Evolutionary conservation across 37 sponge, comb jelly and placozoan species (phyloP), one percentile per base, ranked within the genome.

Genomic region (Agelas oroides): DNA sequence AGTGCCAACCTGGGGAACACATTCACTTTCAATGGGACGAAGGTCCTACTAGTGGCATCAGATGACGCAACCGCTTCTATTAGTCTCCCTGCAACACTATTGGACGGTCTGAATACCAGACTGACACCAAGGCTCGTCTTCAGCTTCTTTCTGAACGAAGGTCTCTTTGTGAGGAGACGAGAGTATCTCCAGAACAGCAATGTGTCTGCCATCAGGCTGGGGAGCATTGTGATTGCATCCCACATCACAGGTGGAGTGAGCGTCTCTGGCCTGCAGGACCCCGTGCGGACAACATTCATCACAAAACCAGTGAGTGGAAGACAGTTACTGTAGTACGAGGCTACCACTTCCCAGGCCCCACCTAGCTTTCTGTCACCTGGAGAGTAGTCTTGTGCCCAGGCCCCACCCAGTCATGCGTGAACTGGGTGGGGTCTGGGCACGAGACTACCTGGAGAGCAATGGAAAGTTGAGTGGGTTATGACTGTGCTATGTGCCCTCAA

Each of bases 151-250:
- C 20, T 18, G 28, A 71, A 67, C 41, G 63, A 73, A 16, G 39
- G 25, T 53, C 38, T 87, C 16, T 87, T 87, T 27, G 5, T 73
- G 12, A 59, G 87, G 33, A 35, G 87, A 6, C 23, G 23, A 18
- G 30, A 46, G 16, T 82, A 60, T 30, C 8, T 35, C 61, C 18
- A 33, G 72, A 25, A 21, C 35, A 71, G 0, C 59, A 72, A 0
- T 8, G 40, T 39, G 0, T 12, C 41, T 25, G 59, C 30, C 27
- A 13, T 33, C 38, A 41, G 19, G 27, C 52, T 87, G 5, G 80
- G 80, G 32, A 46, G 87, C n/a, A 35, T 32, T 63, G 60, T 79
- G 20, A 62, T 87, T 21, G 32, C 74, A 39, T 74, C 80, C 13
- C 57, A 54, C 52, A 18, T 79, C 36, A 32, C 62, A 21, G 87